Conservation (phyloP, 2,113 vertebrate genomes). For the Neolamprologus sp. region DNA sequence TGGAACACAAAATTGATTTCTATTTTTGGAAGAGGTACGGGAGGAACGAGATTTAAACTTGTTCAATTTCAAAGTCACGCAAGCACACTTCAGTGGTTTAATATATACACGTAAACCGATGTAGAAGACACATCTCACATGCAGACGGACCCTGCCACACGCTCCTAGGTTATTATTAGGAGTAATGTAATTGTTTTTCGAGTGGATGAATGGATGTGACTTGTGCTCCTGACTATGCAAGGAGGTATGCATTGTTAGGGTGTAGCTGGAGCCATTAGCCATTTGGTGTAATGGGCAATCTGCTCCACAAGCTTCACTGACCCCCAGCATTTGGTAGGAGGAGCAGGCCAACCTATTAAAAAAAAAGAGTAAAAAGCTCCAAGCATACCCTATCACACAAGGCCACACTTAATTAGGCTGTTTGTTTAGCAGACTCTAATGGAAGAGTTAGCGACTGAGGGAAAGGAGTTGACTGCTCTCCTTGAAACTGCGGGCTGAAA, state of each 20-base stretch:
- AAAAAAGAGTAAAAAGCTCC: slow-evolving; percentile 30
- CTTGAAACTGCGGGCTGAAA: slow-evolving; percentile 49
- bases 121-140: neutral
- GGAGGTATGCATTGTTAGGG: slow-evolving; percentile 40
- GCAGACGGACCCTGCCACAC: neutral
- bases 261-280: slow-evolving; percentile 39
- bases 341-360: slow-evolving; percentile 43
- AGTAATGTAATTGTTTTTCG: slow-evolving; percentile 52
- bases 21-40: slow-evolving; percentile 20
- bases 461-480: slow-evolving; percentile 17
- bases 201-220: slow-evolving; percentile 32
- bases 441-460: neutral
- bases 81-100: neutral
- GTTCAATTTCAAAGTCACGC: slow-evolving; percentile 2
- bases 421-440: slow-evolving; percentile 56
- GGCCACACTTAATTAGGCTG: slow-evolving; percentile 58
- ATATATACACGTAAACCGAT: neutral
- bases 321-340: slow-evolving; percentile 29
- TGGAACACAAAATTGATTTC: slow-evolving; percentile 35
- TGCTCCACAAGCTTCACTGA: slow-evolving; percentile 26
- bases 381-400: slow-evolving; percentile 37
- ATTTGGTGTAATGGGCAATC: slow-evolving; percentile 56
- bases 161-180: slow-evolving; percentile 4
- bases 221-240: neutral
- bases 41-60: slow-evolving; percentile 2